phyloP scores from a whole-genome alignment of 2,797 vertebrate genomes.

The Artibeus jamaicensis region DNA sequence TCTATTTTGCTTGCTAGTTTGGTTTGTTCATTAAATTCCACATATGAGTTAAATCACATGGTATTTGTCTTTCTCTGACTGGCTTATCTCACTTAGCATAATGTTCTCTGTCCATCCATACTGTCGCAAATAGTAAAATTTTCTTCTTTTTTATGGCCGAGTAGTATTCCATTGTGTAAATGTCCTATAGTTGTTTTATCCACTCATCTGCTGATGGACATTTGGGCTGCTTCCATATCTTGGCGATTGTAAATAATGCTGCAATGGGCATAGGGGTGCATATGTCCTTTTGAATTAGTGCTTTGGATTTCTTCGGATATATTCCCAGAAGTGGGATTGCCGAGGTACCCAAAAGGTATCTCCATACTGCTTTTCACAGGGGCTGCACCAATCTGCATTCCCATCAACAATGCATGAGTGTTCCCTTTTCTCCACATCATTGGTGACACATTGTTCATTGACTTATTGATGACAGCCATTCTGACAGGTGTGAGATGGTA shows the following conservation, averaged over 20 bases:
- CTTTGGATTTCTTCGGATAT: neutral
- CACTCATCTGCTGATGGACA: neutral
- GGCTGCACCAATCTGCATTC: neutral
- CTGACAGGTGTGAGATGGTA: neutral
- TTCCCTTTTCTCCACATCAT: neutral
- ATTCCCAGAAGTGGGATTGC: neutral
- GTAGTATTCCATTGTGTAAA: neutral
- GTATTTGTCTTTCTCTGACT: too few species aligned
- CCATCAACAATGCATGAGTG: neutral
- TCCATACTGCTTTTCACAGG: neutral
- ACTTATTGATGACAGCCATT: neutral
- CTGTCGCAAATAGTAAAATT: neutral
- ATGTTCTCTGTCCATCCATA: too few species aligned
- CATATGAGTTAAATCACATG: too few species aligned
- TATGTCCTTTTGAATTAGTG: neutral
- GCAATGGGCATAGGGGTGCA: neutral
- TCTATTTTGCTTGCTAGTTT: too few species aligned
- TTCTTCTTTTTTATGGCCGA: neutral
- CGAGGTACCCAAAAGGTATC: neutral
- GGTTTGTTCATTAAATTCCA: too few species aligned
- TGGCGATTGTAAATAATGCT: neutral
- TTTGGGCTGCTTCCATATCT: neutral
- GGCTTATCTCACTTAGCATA: too few species aligned
- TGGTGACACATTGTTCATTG: neutral
- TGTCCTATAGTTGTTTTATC: neutral